Evolutionary conservation across 2,113 vertebrate species (phyloP).

Genomic region (Corythornis cristatus): DNA sequence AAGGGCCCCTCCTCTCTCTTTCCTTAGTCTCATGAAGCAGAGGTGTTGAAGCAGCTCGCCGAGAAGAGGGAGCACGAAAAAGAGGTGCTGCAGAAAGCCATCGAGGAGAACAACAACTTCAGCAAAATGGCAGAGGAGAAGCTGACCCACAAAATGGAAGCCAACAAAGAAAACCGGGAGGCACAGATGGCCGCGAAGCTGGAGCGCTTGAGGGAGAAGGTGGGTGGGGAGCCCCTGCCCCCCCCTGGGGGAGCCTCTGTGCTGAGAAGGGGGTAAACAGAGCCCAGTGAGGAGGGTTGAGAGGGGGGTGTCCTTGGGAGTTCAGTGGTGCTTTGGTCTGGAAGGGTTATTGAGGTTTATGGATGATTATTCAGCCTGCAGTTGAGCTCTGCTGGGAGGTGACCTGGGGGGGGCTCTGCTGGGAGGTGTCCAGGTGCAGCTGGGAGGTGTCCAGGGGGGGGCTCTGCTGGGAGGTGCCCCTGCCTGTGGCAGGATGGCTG

Average conservation of each 20-base stretch:
- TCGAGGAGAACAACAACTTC: conserved; percentile 93
- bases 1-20: background rate
- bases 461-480: too few species aligned
- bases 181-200: conserved; percentile 92
- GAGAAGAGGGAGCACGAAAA: conserved; percentile 95
- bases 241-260: fast-evolving
- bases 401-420: too few species aligned
- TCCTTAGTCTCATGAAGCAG: conserved; percentile 88
- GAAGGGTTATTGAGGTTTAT: background rate
- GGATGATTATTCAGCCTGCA: background rate
- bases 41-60: conserved; percentile 91
- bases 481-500: too few species aligned
- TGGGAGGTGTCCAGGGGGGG: too few species aligned
- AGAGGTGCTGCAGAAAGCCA: conserved; percentile 94
- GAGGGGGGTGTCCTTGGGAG: background rate
- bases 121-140: conserved; percentile 95
- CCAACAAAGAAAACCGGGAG: conserved; percentile 92
- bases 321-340: background rate
- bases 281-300: fast-evolving
- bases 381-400: background rate
- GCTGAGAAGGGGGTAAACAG: background rate
- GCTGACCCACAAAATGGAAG: conserved; percentile 94
- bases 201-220: conserved; percentile 96
- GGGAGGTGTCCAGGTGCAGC: too few species aligned
- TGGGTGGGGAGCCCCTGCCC: conserved; percentile 42